Conservation (phyloP, 1,140 invertebrate genomes). For the Cydia amplana region DNA sequence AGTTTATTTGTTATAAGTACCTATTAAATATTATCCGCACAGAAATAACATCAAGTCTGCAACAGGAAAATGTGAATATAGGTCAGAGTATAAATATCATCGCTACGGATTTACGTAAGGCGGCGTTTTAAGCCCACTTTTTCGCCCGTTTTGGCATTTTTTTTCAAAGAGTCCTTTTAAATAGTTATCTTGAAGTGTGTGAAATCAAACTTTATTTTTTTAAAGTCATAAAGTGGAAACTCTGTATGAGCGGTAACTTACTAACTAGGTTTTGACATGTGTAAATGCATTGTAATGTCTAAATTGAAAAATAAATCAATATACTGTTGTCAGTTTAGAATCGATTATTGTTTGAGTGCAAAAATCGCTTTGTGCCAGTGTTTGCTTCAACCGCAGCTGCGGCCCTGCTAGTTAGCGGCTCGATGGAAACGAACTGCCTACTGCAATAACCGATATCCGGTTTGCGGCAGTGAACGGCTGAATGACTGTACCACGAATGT, state of each 20-base stretch:
- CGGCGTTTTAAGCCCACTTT: neutral
- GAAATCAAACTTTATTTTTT: no score
- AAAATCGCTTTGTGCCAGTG: neutral
- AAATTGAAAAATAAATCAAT: no score
- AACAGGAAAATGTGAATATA: slow-evolving; percentile 2
- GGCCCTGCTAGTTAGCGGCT: neutral
- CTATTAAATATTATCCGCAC: neutral
- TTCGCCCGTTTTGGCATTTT: neutral
- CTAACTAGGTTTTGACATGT: no score
- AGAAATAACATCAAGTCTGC: neutral
- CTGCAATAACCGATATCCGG: neutral
- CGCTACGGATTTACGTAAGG: neutral
- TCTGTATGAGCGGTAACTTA: no score
- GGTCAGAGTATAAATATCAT: slow-evolving; percentile 19
- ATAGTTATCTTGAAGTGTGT: no score
- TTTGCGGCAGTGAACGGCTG: neutral
- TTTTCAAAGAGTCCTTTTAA: neutral
- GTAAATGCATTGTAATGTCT: no score
- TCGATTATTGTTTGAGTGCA: neutral
- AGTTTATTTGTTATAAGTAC: neutral
- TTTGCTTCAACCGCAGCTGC: slow-evolving; percentile 12
- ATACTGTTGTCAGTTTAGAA: neutral
- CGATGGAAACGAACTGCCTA: neutral
- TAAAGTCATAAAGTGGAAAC: no score
- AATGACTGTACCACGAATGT: neutral